Conservation (phyloP, 2,888 invertebrate genomes). For the Drosophila subquinaria region DNA sequence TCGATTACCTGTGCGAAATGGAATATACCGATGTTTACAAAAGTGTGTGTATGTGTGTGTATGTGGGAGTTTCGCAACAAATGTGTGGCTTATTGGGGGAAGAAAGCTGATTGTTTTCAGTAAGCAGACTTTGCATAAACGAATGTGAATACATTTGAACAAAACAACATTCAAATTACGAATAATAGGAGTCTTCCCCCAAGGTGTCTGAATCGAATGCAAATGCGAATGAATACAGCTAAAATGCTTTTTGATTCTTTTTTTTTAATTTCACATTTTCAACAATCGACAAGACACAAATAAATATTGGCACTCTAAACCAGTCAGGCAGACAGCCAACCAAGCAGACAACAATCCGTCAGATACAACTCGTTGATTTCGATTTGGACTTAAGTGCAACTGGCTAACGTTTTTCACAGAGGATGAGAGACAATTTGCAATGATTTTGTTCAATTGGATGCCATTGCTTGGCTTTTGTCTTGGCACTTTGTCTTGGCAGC, state of each 20-base stretch:
- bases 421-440: constrained; percentile 66
- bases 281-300: constrained; percentile 35
- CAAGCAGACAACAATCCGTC: constrained; percentile 47
- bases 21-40: constrained; percentile 54
- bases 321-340: constrained; percentile 5
- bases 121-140: constrained; percentile 77
- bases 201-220: constrained; percentile 33
- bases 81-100: constrained; percentile 50
- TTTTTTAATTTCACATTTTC: constrained; percentile 56
- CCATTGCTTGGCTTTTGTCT: constrained; percentile 40
- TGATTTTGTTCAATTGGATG: constrained; percentile 69
- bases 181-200: constrained; percentile 21
- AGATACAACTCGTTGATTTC: constrained; percentile 56
- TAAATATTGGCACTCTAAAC: constrained; percentile 22
- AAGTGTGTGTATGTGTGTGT: constrained; percentile 11
- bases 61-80: constrained; percentile 26
- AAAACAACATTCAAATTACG: constrained; percentile 60
- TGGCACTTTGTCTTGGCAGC: constrained; percentile 34
- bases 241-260: constrained; percentile 64
- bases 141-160: constrained; percentile 62
- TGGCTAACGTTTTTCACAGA: constrained; percentile 35
- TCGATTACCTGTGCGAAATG: constrained; percentile 79
- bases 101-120: constrained; percentile 73
- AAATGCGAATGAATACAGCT: constrained; percentile 53
- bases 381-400: constrained; percentile 53